Conservation (phyloP, 2,113 vertebrate genomes). For the Falcunculus frontatus region DNA sequence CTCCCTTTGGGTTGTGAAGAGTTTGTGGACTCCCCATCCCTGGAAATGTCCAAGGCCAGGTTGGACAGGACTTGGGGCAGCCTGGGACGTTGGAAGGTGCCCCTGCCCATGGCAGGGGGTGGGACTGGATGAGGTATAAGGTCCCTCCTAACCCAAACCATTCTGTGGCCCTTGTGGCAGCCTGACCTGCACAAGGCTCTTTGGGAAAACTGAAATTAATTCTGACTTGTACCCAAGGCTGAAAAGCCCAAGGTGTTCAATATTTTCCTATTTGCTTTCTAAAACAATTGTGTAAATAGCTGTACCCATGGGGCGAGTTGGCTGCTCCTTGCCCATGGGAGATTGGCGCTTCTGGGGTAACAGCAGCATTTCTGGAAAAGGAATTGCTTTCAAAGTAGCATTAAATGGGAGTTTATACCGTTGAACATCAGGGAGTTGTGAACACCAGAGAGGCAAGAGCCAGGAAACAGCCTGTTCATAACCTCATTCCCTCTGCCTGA, state of each 20-base stretch:
- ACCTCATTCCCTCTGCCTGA: neutral
- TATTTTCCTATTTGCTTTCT: neutral
- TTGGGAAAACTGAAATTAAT: neutral
- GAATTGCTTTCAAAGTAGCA: neutral
- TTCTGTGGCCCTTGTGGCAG: accelerated
- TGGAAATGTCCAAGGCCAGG: accelerated
- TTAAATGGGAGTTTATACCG: neutral
- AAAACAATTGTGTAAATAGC: no score
- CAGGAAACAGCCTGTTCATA: neutral
- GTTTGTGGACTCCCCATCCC: neutral
- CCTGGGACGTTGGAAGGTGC: neutral
- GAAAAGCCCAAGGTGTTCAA: neutral
- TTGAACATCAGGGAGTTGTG: neutral
- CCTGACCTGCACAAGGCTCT: neutral
- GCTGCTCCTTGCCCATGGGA: accelerated
- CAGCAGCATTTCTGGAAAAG: neutral
- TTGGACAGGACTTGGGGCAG: accelerated
- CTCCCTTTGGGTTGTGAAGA: neutral
- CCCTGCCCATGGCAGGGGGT: neutral
- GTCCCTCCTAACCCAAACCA: neutral
- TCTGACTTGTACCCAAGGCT: neutral
- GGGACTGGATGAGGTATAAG: accelerated
- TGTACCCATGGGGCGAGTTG: accelerated
- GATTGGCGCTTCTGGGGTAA: neutral
- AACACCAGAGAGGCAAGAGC: neutral